Conservation (phyloP, 2,113 vertebrate genomes). For the Proteles cristata region DNA sequence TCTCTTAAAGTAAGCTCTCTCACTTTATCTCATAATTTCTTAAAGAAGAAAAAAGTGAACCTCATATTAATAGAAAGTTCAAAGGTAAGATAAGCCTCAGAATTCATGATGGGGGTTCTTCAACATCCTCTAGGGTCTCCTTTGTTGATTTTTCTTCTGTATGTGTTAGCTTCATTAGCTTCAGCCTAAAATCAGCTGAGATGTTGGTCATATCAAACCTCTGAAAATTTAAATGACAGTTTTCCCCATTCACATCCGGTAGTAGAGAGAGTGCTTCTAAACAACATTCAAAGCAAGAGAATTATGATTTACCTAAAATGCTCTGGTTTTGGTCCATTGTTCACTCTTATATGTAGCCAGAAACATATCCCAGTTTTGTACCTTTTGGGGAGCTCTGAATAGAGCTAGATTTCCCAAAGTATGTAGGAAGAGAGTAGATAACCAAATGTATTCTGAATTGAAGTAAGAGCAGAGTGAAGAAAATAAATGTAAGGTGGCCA, state of each 20-base stretch:
- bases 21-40: background rate
- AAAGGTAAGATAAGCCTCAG: background rate
- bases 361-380: background rate
- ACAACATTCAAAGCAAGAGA: background rate
- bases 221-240: background rate
- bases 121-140: background rate
- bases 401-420: background rate
- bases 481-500: background rate
- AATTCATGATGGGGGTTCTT: background rate
- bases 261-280: background rate
- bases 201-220: background rate
- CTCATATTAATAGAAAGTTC: background rate
- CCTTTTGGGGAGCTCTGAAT: background rate
- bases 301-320: background rate
- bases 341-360: background rate
- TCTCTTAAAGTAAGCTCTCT: background rate
- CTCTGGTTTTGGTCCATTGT: background rate
- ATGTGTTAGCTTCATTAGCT: background rate
- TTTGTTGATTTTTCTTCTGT: background rate
- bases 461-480: background rate
- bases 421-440: background rate
- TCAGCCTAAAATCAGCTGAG: background rate
- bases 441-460: background rate
- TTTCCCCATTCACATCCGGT: background rate
- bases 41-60: background rate